These are phyloP conservation scores for Drosophila pectinifera DNA, from an alignment of 1,140 invertebrate genomes.

Conservation along the genomic window DNA sequence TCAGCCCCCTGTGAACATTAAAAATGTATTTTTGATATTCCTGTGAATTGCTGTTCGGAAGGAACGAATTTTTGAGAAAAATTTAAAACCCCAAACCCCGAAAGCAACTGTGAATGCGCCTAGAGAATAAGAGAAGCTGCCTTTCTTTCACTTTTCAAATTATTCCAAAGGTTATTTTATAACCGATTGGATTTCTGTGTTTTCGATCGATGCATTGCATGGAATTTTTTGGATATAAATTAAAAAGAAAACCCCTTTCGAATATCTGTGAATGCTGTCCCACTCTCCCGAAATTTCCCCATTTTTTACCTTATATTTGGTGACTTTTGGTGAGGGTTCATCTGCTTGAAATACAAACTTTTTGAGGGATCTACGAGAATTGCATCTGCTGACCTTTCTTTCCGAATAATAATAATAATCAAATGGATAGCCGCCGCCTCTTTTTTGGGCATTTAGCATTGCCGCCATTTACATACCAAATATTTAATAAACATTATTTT, in stretches of 20 bases:
- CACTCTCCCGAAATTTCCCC: background rate
- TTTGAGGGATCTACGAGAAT: slow-evolving; percentile 3
- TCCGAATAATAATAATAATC: slow-evolving; percentile 34
- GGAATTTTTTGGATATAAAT: slow-evolving; percentile 34
- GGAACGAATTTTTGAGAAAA: slow-evolving; percentile 66
- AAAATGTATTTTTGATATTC: slow-evolving; percentile 28
- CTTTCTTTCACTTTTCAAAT: background rate
- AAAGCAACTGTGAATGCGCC: slow-evolving; percentile 58
- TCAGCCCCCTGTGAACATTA: slow-evolving; percentile 13
- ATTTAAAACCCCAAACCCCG: slow-evolving; percentile 44
- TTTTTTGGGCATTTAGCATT: slow-evolving; percentile 63
- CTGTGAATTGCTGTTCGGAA: slow-evolving; percentile 55
- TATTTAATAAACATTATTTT: slow-evolving; percentile 55
- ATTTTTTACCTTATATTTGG: slow-evolving; percentile 39
- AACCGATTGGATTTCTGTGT: slow-evolving; percentile 25
- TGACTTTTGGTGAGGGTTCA: slow-evolving; percentile 58
- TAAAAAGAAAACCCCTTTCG: slow-evolving; percentile 11
- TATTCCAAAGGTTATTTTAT: slow-evolving; percentile 9
- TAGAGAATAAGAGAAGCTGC: slow-evolving; percentile 29
- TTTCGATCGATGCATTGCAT: slow-evolving; percentile 17
- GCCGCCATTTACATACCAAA: slow-evolving; percentile 82
- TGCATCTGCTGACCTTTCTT: slow-evolving; percentile 56
- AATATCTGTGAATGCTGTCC: slow-evolving; percentile 26
- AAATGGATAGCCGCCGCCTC: slow-evolving; percentile 2
- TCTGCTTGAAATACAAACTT: slow-evolving; percentile 37